phyloP scores from a whole-genome alignment of 2,888 invertebrate genomes.

The Leucania comma region DNA sequence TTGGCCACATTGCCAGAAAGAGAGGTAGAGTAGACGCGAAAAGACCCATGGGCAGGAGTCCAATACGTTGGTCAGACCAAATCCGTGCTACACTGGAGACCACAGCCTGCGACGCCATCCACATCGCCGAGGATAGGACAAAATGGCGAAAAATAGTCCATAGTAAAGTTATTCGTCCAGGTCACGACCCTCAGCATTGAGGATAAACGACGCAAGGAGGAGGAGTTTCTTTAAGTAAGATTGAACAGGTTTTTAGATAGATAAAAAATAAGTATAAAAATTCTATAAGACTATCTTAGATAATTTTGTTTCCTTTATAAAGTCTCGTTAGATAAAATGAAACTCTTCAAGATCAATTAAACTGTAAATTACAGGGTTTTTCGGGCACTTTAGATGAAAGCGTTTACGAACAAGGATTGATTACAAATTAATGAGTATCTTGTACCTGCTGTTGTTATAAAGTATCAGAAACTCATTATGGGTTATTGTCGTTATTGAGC shows the following conservation, averaged over 20 bases:
- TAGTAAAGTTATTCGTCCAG: too few species aligned
- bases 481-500: background rate
- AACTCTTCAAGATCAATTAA: conserved; percentile 14
- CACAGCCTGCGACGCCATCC: too few species aligned
- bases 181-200: too few species aligned
- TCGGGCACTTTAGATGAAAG: background rate
- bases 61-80: too few species aligned
- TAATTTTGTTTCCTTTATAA: background rate
- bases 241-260: background rate
- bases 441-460: background rate
- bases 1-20: too few species aligned
- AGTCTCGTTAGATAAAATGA: background rate
- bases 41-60: too few species aligned
- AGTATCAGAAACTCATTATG: conserved; percentile 10
- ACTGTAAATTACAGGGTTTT: conserved; percentile 1
- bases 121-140: too few species aligned
- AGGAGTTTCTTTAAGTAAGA: background rate
- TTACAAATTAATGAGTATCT: conserved; percentile 43
- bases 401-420: conserved; percentile 29
- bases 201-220: too few species aligned
- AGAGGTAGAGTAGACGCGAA: too few species aligned
- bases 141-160: too few species aligned
- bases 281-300: background rate
- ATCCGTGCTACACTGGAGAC: too few species aligned
- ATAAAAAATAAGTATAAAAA: background rate